Conservation (phyloP, 1,140 invertebrate genomes). For the Gryllus bimaculatus region DNA sequence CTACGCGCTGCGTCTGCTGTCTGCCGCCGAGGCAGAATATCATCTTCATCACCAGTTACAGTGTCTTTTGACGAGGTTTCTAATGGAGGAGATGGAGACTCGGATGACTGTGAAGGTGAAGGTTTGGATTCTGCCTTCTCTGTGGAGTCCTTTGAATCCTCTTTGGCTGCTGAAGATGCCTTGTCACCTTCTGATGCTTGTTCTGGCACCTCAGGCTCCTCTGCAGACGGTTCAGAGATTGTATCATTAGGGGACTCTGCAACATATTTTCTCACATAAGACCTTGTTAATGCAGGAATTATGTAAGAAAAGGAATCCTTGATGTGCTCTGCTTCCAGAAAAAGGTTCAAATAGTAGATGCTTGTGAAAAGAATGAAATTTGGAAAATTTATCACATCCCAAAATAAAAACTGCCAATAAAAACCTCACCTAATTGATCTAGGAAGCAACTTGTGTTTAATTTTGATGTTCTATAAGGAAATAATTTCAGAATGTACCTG, state of each 20-base stretch:
- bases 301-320: conserved; percentile 6
- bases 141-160: background rate
- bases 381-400: too few species aligned
- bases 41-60: background rate
- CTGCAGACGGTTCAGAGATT: background rate
- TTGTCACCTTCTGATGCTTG: background rate
- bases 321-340: background rate
- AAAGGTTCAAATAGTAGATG: background rate
- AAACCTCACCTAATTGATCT: too few species aligned
- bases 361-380: too few species aligned
- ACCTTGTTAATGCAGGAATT: background rate
- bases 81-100: background rate
- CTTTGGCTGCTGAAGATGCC: background rate
- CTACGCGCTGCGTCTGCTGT: background rate
- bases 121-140: background rate
- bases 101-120: background rate
- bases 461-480: too few species aligned
- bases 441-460: too few species aligned
- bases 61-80: background rate
- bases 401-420: too few species aligned
- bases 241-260: background rate
- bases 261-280: background rate
- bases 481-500: too few species aligned
- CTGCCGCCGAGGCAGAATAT: background rate
- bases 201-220: background rate